Evolutionary conservation across 23 tunicate species (phyloP).

Genomic region (Phallusia fumigata): DNA sequence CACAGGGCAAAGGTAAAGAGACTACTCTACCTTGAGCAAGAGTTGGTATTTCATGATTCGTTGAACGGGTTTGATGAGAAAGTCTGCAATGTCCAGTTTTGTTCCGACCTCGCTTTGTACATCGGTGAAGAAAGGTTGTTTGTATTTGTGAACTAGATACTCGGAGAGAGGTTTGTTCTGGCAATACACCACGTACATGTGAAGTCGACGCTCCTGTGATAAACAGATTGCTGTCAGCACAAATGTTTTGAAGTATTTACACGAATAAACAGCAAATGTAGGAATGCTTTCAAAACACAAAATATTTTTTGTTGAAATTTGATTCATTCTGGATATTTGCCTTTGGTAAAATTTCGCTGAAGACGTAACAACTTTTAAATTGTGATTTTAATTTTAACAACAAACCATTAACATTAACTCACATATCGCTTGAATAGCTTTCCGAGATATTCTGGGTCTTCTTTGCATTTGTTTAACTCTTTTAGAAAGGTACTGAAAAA

Average conservation of each 20-base stretch:
- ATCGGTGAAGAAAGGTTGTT: conserved; percentile 73
- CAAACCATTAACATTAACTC: conserved; percentile 32
- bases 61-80: conserved; percentile 90
- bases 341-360: no score
- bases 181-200: conserved; percentile 91
- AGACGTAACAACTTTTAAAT: no score
- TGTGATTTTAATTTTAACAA: no score
- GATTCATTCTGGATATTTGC: no score
- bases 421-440: conserved; percentile 66
- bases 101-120: conserved; percentile 66
- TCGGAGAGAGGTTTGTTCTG: conserved; percentile 92
- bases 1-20: not conserved
- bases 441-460: conserved; percentile 55
- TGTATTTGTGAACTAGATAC: conserved; percentile 78
- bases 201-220: conserved; percentile 79
- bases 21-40: conserved; percentile 67
- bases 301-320: no score
- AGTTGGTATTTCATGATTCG: conserved; percentile 95
- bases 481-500: conserved; percentile 71
- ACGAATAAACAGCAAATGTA: not conserved
- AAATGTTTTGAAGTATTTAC: no score
- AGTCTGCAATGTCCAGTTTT: conserved; percentile 75
- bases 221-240: no score
- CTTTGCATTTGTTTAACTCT: conserved; percentile 57
- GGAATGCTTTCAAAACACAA: not conserved